A percentile compares a stretch with the other conserved stretches of the same genome.
Conservation (phyloP, 2,888 invertebrate genomes). For the Ceraclea dissimilis region DNA sequence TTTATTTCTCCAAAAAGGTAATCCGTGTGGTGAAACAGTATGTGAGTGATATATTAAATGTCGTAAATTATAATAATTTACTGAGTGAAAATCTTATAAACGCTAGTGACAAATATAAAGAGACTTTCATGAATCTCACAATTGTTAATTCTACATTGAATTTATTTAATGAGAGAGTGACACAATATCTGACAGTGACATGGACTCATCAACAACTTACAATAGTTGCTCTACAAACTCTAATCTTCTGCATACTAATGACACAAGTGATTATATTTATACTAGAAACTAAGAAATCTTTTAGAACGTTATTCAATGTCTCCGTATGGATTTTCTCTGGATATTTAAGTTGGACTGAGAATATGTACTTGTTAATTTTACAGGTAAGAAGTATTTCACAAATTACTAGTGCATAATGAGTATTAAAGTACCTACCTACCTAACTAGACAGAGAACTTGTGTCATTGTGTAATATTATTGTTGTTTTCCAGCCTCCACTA, state of each 20-base stretch:
- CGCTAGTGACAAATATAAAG: background rate
- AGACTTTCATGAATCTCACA: background rate
- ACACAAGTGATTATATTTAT: background rate
- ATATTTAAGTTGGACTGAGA: constrained; percentile 14
- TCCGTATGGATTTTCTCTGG: constrained; percentile 12
- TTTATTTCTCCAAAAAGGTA: constrained; percentile 20
- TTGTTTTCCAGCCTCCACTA: background rate
- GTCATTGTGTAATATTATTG: no score
- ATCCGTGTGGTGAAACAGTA: constrained; percentile 14
- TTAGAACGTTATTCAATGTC: constrained; percentile 15
- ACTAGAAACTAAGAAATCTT: constrained; percentile 13
- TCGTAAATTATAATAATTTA: background rate
- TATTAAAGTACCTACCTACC: no score
- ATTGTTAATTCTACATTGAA: background rate
- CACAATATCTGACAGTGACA: no score
- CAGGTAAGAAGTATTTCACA: no score
- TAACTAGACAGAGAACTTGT: no score
- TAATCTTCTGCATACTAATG: background rate
- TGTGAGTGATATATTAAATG: constrained; percentile 6
- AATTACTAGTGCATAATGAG: constrained; percentile 2
- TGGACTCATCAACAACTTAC: no score
- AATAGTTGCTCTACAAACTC: background rate
- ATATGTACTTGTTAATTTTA: constrained; percentile 17
- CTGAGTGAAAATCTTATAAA: background rate
- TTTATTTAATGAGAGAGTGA: background rate